Evolutionary conservation across 2,797 vertebrate species (phyloP).

Genomic region (Oophaga sylvatica): DNA sequence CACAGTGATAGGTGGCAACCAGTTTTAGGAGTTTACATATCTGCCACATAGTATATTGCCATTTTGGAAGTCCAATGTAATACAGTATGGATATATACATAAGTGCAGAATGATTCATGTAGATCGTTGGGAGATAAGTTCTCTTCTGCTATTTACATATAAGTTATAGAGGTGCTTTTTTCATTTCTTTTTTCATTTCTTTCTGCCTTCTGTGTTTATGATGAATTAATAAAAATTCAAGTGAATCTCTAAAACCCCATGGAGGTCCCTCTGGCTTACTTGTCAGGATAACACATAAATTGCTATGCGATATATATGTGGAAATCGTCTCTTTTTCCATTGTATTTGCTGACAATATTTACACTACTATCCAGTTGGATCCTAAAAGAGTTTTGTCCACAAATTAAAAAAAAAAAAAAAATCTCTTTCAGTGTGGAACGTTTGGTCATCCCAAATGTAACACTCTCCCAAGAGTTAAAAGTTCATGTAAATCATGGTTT

Average conservation of each 20-base stretch:
- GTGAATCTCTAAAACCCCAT: neutral
- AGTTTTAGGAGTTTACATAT: neutral
- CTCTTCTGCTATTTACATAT: constrained; percentile 1
- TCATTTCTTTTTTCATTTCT: neutral
- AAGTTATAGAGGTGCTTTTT: constrained; percentile 24
- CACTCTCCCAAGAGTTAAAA: neutral
- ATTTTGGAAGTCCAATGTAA: neutral
- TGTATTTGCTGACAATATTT: neutral
- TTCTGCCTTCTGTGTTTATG: neutral
- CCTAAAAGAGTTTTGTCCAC: neutral
- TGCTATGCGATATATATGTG: neutral
- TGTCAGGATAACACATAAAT: neutral
- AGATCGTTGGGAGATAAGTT: neutral
- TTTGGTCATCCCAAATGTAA: neutral
- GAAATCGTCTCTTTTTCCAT: neutral
- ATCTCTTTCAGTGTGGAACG: neutral
- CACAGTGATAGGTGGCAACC: constrained; percentile 29
- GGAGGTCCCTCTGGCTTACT: neutral
- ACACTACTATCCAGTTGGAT: neutral
- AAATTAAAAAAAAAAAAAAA: too few relatives aligned
- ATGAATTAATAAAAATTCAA: neutral
- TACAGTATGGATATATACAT: constrained; percentile 1
- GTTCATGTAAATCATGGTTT: neutral
- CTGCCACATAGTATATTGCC: neutral
- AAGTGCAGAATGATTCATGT: neutral